Conservation (phyloP, 2,113 vertebrate genomes). For the Emydocephalus ijimae region DNA sequence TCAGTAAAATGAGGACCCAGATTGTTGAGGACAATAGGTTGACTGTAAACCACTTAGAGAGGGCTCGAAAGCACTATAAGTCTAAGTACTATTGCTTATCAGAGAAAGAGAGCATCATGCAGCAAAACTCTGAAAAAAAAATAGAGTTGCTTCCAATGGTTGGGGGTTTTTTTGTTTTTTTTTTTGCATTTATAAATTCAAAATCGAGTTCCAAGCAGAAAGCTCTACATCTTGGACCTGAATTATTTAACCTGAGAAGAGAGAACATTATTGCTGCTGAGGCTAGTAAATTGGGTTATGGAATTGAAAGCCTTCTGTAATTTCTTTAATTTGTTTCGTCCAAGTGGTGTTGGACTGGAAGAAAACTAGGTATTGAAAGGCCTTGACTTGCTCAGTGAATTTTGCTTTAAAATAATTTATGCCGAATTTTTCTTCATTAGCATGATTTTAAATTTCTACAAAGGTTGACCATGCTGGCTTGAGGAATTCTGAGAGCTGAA, state of each 20-base stretch:
- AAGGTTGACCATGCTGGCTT: too few relatives aligned
- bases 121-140: neutral
- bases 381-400: neutral
- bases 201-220: neutral
- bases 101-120: neutral
- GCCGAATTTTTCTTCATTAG: too few relatives aligned
- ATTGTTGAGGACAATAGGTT: too few relatives aligned
- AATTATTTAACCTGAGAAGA: neutral
- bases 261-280: neutral
- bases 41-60: too few relatives aligned
- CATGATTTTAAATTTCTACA: too few relatives aligned
- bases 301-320: neutral
- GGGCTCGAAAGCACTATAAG: too few relatives aligned
- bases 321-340: neutral
- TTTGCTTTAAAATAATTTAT: neutral
- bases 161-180: neutral
- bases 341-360: neutral
- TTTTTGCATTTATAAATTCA: neutral
- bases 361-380: neutral
- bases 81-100: neutral
- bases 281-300: neutral
- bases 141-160: neutral
- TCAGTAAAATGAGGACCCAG: too few relatives aligned
- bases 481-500: too few relatives aligned
- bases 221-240: neutral